phyloP scores from a whole-genome alignment of 1,140 invertebrate species.

The Drosophila simulans region DNA sequence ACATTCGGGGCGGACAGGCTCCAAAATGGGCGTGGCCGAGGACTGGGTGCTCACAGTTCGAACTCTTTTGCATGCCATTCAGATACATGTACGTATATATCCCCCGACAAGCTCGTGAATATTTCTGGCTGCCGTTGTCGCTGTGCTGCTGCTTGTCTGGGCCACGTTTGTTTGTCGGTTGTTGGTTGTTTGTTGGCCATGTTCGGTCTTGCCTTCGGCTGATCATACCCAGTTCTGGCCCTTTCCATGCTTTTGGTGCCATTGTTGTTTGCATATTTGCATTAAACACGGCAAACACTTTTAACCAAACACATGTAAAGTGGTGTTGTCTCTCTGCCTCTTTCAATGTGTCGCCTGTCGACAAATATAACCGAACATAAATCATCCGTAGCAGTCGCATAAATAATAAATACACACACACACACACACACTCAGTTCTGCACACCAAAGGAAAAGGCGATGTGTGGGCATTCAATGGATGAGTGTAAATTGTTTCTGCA shows the following conservation, averaged over 20 bases:
- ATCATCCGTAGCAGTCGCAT: conserved; percentile 46
- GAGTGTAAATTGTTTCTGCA: background rate
- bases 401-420: conserved; percentile 45
- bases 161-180: conserved; percentile 26
- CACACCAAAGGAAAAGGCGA: background rate
- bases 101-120: conserved; percentile 34
- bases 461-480: background rate
- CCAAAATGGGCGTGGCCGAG: conserved; percentile 16
- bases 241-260: conserved; percentile 6
- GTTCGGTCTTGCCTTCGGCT: conserved; percentile 17
- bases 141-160: conserved; percentile 16
- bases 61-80: conserved; percentile 14
- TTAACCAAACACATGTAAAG: conserved; percentile 40
- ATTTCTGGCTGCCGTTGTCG: conserved; percentile 28
- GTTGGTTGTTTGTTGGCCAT: conserved; percentile 37
- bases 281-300: conserved; percentile 54
- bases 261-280: conserved; percentile 53
- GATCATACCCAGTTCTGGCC: conserved; percentile 2
- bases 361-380: conserved; percentile 50
- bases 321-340: conserved; percentile 28
- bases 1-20: conserved; percentile 21
- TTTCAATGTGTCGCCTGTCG: conserved; percentile 49
- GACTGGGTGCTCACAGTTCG: conserved; percentile 1
- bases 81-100: background rate
- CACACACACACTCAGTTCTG: background rate